Evolutionary conservation across 2,888 invertebrate genomes (phyloP).

Genomic region (Sepioteuthis lessoniana): DNA sequence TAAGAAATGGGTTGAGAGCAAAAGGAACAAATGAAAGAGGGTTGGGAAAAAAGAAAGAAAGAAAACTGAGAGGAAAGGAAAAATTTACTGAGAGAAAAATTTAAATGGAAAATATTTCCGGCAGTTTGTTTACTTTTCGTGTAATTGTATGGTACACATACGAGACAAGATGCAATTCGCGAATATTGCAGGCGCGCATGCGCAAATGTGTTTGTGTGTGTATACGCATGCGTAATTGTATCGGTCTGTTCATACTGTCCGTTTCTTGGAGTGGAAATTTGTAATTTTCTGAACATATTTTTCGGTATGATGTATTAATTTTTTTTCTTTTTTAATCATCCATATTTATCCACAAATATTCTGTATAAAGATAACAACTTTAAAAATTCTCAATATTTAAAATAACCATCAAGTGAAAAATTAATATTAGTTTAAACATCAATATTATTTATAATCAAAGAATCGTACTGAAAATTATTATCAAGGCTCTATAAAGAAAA

Average conservation of each 20-base stretch:
- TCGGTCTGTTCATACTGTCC: too few relatives aligned
- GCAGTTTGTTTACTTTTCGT: background rate
- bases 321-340: background rate
- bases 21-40: background rate
- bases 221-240: background rate
- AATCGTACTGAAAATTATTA: background rate
- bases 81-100: background rate
- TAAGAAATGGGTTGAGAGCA: background rate
- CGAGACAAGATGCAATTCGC: background rate
- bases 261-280: background rate
- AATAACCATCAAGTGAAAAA: background rate
- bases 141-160: constrained; percentile 33
- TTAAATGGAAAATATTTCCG: background rate
- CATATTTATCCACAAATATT: too few relatives aligned
- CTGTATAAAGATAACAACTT: background rate
- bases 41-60: background rate
- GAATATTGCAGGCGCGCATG: background rate
- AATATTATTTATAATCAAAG: background rate
- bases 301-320: background rate
- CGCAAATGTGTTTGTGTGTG: background rate
- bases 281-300: background rate
- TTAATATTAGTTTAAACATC: background rate
- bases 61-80: background rate
- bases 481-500: background rate
- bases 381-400: background rate